Percentiles rank a stretch among this genome's conserved stretches.
Evolutionary conservation across 2,113 vertebrate species (phyloP).

Genomic region (Leptosomus discolor): DNA sequence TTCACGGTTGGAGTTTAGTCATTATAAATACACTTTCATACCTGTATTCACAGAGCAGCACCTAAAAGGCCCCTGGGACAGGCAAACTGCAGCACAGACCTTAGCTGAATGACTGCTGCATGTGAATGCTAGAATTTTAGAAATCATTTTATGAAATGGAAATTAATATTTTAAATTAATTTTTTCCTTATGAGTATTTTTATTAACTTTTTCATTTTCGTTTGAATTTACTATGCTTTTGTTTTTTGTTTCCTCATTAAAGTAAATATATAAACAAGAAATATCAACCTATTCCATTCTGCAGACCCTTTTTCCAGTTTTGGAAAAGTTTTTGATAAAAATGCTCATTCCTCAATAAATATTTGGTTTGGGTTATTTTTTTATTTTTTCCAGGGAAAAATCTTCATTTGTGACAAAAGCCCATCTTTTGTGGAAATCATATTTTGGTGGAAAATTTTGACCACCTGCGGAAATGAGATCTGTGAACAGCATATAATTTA

Average conservation of each 20-base stretch:
- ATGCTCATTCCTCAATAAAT: not conserved
- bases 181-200: not conserved
- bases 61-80: not conserved
- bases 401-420: not conserved
- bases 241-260: not conserved
- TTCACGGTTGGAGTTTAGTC: not conserved
- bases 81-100: not conserved
- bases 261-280: not conserved
- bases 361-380: rapidly evolving
- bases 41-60: not conserved
- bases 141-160: not conserved
- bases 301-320: not conserved
- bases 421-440: not conserved
- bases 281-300: not conserved
- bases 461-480: not conserved
- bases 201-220: not conserved
- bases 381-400: not conserved
- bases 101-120: not conserved
- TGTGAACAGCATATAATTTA: not conserved
- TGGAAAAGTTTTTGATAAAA: not conserved
- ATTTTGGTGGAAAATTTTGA: not conserved
- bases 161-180: not conserved
- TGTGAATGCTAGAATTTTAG: not conserved
- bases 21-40: not conserved
- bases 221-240: not conserved